Evolutionary conservation across 2,113 vertebrate genomes (phyloP).

Genomic region (Dicentrarchus labrax): DNA sequence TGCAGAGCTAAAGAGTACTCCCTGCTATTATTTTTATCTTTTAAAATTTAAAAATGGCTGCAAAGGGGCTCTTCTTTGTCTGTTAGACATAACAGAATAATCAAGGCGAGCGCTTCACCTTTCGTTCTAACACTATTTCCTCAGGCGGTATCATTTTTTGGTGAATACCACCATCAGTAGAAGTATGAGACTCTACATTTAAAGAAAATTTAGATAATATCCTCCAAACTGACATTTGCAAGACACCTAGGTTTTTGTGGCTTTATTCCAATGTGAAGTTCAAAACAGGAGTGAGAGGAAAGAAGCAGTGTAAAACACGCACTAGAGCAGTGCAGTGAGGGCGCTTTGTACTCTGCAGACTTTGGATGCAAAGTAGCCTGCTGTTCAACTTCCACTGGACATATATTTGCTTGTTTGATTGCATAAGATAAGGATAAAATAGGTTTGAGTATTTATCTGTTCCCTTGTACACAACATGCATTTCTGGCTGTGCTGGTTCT

Average conservation of each 20-base stretch:
- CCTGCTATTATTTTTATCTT: slow-evolving; percentile 14
- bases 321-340: neutral
- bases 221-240: slow-evolving; percentile 29
- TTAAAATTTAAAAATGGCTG: slow-evolving; percentile 38
- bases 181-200: neutral
- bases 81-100: slow-evolving; percentile 39
- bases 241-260: neutral
- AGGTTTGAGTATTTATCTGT: neutral
- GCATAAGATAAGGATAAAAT: neutral
- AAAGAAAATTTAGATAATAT: slow-evolving; percentile 22
- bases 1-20: neutral
- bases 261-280: neutral
- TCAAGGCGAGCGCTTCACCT: slow-evolving; percentile 14
- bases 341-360: neutral
- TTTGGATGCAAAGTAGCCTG: neutral
- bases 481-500: neutral
- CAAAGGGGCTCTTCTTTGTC: slow-evolving; percentile 20
- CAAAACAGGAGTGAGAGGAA: neutral
- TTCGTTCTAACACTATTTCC: slow-evolving; percentile 12
- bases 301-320: neutral
- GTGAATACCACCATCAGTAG: slow-evolving; percentile 15
- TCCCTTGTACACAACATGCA: neutral
- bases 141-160: slow-evolving; percentile 26
- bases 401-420: neutral
- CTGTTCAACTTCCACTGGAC: neutral